A percentile compares a stretch with the other conserved stretches of the same genome.
phyloP scores from a whole-genome alignment of 1,140 invertebrate species.

The Aphidius gifuensis region DNA sequence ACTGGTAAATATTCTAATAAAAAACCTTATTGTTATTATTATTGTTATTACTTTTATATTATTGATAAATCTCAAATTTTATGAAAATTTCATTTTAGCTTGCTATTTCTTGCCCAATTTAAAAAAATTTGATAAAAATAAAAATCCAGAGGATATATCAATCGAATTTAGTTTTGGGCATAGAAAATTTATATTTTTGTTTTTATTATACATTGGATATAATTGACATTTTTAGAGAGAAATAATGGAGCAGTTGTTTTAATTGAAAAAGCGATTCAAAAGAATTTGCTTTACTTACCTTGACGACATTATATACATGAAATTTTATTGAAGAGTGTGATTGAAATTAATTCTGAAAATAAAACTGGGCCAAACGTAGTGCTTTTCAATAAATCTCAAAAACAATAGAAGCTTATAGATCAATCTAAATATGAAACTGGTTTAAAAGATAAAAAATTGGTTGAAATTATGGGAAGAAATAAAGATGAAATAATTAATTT shows the following conservation, averaged over 20 bases:
- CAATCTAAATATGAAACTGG: conserved; percentile 11
- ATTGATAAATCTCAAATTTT: too few relatives aligned
- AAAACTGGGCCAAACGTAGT: too few relatives aligned
- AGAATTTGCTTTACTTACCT: conserved; percentile 11
- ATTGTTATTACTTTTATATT: too few relatives aligned
- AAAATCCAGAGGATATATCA: too few relatives aligned
- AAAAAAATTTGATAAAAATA: too few relatives aligned
- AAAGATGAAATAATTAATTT: conserved; percentile 19
- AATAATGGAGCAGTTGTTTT: neutral
- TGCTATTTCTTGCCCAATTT: too few relatives aligned
- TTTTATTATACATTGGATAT: neutral
- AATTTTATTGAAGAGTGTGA: neutral
- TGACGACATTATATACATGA: conserved; percentile 13
- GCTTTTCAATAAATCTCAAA: conserved; percentile 12
- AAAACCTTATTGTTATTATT: too few relatives aligned
- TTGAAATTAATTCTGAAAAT: conserved; percentile 10
- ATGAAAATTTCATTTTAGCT: too few relatives aligned
- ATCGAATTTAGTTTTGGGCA: too few relatives aligned
- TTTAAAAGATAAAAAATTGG: conserved; percentile 18
- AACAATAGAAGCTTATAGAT: conserved; percentile 10
- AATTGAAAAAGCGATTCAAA: neutral
- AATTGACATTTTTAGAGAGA: neutral
- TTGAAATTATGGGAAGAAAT: conserved; percentile 7
- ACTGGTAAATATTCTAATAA: neutral
- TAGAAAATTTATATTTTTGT: too few relatives aligned